Percentiles rank a stretch among this genome's conserved stretches.
phyloP scores from a whole-genome alignment of 2,113 vertebrate species.

The Ceuthmochares aereus region DNA sequence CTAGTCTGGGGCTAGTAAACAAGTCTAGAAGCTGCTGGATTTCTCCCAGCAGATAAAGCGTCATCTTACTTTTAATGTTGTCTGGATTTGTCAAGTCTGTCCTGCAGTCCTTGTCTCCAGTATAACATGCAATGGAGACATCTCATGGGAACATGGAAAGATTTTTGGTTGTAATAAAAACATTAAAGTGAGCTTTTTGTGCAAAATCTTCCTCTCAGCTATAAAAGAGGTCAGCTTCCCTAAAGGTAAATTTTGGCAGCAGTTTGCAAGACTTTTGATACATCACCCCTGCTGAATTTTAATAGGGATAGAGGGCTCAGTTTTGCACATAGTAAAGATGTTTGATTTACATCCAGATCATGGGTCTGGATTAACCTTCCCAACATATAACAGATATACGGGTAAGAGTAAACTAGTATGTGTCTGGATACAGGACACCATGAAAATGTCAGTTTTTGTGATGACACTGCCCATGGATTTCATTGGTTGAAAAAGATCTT shows the following conservation, averaged over 20 bases:
- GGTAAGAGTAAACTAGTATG: neutral
- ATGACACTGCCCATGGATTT: neutral
- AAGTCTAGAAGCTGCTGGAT: conserved; percentile 39
- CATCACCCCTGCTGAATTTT: conserved; percentile 1
- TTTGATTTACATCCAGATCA: conserved; percentile 11
- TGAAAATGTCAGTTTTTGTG: neutral
- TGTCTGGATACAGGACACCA: neutral
- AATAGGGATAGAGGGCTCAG: neutral
- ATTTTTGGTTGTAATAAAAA: neutral
- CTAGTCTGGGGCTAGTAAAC: conserved; percentile 47
- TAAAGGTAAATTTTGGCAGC: neutral
- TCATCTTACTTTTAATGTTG: conserved; percentile 19
- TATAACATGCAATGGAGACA: neutral
- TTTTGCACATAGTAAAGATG: neutral
- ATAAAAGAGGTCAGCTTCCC: neutral
- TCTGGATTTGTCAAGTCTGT: conserved; percentile 23
- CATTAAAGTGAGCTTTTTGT: neutral
- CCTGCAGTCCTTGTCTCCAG: neutral
- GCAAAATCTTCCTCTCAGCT: neutral
- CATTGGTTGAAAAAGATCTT: neutral
- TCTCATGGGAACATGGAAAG: neutral
- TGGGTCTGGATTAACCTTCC: neutral
- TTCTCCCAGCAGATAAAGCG: conserved; percentile 28
- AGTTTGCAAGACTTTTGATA: neutral
- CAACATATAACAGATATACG: neutral